A percentile compares a stretch with the other conserved stretches of the same genome.
These are phyloP conservation scores for Larimichthys polyactis DNA, from an alignment of 2,113 vertebrate species.

Conservation along the genomic window DNA sequence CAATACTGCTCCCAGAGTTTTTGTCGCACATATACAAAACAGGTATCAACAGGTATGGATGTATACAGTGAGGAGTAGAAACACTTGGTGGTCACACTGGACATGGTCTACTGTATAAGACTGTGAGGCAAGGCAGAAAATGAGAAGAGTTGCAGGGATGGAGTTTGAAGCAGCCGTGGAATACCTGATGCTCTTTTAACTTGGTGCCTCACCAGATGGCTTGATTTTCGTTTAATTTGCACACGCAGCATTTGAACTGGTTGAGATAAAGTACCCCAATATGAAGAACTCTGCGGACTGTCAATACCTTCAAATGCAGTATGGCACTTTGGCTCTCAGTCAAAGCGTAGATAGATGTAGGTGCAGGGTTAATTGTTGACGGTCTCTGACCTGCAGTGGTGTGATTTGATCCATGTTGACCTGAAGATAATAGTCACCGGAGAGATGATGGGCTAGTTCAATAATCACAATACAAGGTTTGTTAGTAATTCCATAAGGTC, in stretches of 20 bases:
- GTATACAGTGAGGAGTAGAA: not conserved
- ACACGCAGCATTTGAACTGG: not conserved
- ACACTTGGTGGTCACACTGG: not conserved
- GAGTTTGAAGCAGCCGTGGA: too few species aligned
- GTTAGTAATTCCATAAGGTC: not conserved
- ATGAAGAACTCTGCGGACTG: not conserved
- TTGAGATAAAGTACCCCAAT: not conserved
- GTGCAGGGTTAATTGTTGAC: too few species aligned
- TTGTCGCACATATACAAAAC: too few species aligned
- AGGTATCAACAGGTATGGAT: too few species aligned
- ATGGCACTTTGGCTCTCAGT: not conserved
- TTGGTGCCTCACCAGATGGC: constrained; percentile 5
- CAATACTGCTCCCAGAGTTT: too few species aligned
- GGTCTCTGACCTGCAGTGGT: too few species aligned
- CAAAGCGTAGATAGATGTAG: too few species aligned
- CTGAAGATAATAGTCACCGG: too few species aligned
- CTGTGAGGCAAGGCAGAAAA: too few species aligned
- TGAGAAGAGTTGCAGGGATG: too few species aligned
- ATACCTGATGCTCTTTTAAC: not conserved
- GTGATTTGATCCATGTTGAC: too few species aligned
- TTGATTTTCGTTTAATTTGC: not conserved
- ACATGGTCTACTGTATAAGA: not conserved
- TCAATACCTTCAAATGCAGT: not conserved
- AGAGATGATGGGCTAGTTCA: too few species aligned
- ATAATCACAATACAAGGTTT: not conserved